phyloP scores from a whole-genome alignment of 30 jellyfish, hydroid and myxozoan species.

The Aurelia coerulea region DNA sequence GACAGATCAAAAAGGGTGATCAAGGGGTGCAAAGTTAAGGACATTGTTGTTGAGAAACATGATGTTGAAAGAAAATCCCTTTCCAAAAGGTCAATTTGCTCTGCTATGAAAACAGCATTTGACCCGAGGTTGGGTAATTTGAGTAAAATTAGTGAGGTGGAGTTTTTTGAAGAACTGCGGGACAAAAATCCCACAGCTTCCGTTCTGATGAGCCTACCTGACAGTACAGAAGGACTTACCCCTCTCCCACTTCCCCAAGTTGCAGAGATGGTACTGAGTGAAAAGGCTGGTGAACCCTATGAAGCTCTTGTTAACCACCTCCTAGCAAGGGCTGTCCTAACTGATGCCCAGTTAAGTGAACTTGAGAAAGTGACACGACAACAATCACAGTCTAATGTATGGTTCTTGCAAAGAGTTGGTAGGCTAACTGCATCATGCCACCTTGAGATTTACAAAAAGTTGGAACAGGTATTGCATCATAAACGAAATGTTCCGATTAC shows the following conservation, averaged over 20 bases:
- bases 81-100: neutral
- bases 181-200: neutral
- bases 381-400: neutral
- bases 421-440: neutral
- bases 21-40: neutral
- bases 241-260: neutral
- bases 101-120: neutral
- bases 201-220: neutral
- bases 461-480: neutral
- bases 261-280: neutral
- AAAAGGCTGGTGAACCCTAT: neutral
- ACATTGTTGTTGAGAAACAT: neutral
- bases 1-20: neutral
- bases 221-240: neutral
- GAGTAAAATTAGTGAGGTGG: neutral
- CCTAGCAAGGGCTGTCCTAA: neutral
- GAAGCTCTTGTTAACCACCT: neutral
- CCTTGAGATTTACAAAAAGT: neutral
- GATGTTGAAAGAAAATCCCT: neutral
- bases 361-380: neutral
- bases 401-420: neutral
- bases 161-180: neutral
- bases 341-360: neutral
- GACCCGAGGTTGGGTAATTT: neutral
- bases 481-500: neutral